Percentiles rank a stretch among this genome's conserved stretches.
These are phyloP conservation scores for Gopherus flavomarginatus DNA, from an alignment of 2,113 vertebrate genomes.

Conservation along the genomic window DNA sequence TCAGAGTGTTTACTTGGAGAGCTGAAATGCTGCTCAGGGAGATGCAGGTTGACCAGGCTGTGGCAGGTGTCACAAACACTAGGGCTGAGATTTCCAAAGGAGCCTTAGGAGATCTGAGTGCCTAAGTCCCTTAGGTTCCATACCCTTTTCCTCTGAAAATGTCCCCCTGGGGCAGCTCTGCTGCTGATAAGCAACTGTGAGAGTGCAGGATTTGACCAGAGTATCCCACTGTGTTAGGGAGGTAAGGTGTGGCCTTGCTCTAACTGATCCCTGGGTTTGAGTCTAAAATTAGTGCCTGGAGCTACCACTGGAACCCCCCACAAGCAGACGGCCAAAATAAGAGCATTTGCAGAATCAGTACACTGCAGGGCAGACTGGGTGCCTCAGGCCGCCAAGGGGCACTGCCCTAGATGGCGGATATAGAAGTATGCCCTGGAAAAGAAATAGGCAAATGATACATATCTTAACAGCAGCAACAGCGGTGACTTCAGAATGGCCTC, in stretches of 20 bases:
- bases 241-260: too few relatives aligned
- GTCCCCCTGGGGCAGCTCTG: background rate
- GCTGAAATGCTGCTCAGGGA: background rate
- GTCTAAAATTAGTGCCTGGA: too few relatives aligned
- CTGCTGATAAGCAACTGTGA: background rate
- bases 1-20: background rate
- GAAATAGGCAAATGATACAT: background rate
- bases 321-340: background rate
- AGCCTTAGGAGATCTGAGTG: background rate
- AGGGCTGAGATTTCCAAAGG: background rate
- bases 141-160: background rate
- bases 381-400: background rate
- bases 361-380: background rate
- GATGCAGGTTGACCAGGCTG: background rate
- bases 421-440: background rate
- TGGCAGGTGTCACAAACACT: background rate
- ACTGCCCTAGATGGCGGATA: background rate
- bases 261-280: too few relatives aligned
- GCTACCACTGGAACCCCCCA: background rate
- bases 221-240: background rate
- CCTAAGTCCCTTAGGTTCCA: background rate
- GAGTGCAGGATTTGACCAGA: background rate
- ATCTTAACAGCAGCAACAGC: background rate
- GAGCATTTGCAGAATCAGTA: background rate
- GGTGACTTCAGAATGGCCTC: background rate